A percentile compares a stretch with the other conserved stretches of the same genome.
Conservation (phyloP, 2,113 vertebrate genomes). For the Brachirus orientalis region DNA sequence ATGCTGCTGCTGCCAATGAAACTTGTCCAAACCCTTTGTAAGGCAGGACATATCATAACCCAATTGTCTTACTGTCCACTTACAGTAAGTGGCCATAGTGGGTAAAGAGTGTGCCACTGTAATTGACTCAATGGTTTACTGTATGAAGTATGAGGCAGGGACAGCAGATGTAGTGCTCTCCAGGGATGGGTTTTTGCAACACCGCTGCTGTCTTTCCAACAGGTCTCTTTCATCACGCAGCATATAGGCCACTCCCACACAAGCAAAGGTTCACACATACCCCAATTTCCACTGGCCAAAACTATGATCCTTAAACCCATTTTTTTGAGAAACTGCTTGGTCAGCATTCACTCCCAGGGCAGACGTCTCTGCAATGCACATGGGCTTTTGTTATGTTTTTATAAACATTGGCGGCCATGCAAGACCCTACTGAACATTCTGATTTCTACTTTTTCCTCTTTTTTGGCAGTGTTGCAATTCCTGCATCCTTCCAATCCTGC, state of each 20-base stretch:
- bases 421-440: too few relatives aligned
- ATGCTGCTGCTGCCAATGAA: conserved; percentile 32
- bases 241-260: too few relatives aligned
- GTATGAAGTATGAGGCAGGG: conserved; percentile 60
- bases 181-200: conserved; percentile 63
- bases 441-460: too few relatives aligned
- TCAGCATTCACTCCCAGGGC: too few relatives aligned
- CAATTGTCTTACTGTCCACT: conserved; percentile 73
- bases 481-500: too few relatives aligned
- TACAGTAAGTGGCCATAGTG: conserved; percentile 68
- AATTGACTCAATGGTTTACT: conserved; percentile 75
- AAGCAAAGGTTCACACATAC: neutral
- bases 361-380: too few relatives aligned
- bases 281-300: neutral
- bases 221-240: conserved; percentile 18
- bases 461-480: too few relatives aligned
- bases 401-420: too few relatives aligned
- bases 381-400: too few relatives aligned
- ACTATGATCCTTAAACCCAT: too few relatives aligned
- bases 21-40: conserved; percentile 51
- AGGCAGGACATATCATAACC: conserved; percentile 71
- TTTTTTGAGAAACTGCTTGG: too few relatives aligned
- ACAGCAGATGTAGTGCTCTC: conserved; percentile 48
- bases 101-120: conserved; percentile 64
- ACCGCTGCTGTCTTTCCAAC: conserved; percentile 49